A percentile compares a stretch with the other conserved stretches of the same genome.
Conservation (phyloP, 2,888 invertebrate species). For the Erebia epiphron region DNA sequence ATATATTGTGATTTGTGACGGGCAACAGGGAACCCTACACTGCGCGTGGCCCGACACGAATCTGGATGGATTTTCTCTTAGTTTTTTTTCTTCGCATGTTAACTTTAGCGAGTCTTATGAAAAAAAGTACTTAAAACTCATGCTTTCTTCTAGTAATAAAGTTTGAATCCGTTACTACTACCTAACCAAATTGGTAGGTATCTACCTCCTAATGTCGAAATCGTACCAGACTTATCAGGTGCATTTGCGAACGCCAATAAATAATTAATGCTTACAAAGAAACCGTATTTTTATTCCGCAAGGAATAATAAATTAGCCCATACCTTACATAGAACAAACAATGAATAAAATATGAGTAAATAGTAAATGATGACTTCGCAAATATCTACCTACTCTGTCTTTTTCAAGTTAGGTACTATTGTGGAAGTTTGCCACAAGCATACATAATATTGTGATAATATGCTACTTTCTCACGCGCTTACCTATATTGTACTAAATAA, state of each 20-base stretch:
- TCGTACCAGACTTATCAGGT: background rate
- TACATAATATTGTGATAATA: background rate
- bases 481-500: constrained; percentile 9
- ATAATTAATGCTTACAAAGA: background rate
- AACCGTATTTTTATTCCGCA: background rate
- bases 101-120: no score
- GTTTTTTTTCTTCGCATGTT: no score
- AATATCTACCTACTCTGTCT: background rate
- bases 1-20: no score
- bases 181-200: no score
- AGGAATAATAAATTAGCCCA: background rate
- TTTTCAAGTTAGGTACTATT: background rate
- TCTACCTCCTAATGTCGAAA: no score
- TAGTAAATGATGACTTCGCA: constrained; percentile 1
- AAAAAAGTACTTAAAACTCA: no score
- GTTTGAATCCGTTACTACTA: no score
- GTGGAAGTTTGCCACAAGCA: constrained; percentile 4
- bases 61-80: no score
- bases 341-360: constrained; percentile 22
- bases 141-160: no score
- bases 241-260: background rate
- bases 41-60: no score
- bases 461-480: constrained; percentile 2
- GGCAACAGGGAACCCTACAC: no score
- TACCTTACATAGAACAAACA: background rate